Percentiles rank a stretch among this genome's conserved stretches.
Conservation (phyloP, 2,797 vertebrate genomes). For the Limosa lapponica region DNA sequence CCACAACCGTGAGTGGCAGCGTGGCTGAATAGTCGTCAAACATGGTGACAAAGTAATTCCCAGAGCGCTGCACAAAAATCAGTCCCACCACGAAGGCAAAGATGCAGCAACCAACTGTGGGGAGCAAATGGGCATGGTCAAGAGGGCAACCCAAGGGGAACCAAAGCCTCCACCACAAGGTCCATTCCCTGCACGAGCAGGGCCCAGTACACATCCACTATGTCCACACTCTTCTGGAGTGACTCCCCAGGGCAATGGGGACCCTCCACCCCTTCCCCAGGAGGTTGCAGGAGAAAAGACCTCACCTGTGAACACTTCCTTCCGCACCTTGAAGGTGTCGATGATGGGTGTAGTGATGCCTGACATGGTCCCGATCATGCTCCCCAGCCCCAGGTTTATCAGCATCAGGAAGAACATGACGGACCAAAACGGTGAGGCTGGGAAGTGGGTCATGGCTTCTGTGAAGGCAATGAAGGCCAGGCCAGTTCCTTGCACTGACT, state of each 20-base stretch:
- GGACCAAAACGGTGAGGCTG: slow-evolving; percentile 93
- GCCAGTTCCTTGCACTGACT: slow-evolving; percentile 95
- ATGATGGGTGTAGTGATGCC: slow-evolving; percentile 94
- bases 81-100: slow-evolving; percentile 91
- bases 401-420: slow-evolving; percentile 99
- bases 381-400: slow-evolving; percentile 94
- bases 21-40: slow-evolving; percentile 96
- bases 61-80: slow-evolving; percentile 94
- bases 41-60: slow-evolving; percentile 97
- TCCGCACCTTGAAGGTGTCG: slow-evolving; percentile 94
- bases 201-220: fast-evolving
- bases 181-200: neutral
- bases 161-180: neutral
- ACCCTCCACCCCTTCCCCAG: neutral
- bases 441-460: slow-evolving; percentile 97
- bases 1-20: slow-evolving; percentile 90
- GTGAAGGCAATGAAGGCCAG: slow-evolving; percentile 97
- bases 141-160: neutral
- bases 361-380: slow-evolving; percentile 97
- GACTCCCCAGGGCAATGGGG: neutral
- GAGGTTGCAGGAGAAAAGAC: neutral
- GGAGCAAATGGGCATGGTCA: slow-evolving; percentile 13
- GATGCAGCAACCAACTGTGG: slow-evolving; percentile 90
- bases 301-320: slow-evolving; percentile 93
- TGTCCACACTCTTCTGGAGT: neutral